These are phyloP conservation scores for Arenaria interpres DNA, from an alignment of 2,113 vertebrate genomes.

Conservation along the genomic window DNA sequence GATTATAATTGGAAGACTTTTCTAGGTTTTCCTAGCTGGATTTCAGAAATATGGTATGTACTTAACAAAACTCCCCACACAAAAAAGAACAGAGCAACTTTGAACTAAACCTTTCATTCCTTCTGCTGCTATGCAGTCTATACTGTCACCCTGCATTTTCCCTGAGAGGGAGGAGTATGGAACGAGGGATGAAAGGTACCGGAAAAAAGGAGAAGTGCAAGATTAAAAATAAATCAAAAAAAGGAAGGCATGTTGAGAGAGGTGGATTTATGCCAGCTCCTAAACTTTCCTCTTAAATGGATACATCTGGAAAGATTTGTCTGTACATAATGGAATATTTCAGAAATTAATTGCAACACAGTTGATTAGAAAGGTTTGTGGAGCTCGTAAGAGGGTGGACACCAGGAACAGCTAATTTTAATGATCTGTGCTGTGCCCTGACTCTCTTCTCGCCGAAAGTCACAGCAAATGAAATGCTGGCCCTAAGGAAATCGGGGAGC, in stretches of 20 bases:
- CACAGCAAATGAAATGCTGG: background rate
- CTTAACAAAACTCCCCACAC: slow-evolving; percentile 57
- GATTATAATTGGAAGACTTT: slow-evolving; percentile 74
- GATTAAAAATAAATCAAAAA: slow-evolving; percentile 54
- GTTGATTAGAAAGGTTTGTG: background rate
- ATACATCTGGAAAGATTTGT: background rate
- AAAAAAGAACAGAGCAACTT: slow-evolving; percentile 44
- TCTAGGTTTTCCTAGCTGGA: slow-evolving; percentile 65
- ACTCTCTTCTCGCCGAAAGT: background rate
- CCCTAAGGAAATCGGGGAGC: background rate
- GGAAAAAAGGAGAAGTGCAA: background rate
- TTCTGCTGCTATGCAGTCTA: background rate
- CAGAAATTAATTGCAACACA: background rate
- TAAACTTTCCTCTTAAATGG: background rate
- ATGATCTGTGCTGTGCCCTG: background rate
- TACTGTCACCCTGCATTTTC: background rate
- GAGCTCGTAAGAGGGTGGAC: background rate
- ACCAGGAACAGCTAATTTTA: background rate
- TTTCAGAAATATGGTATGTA: slow-evolving; percentile 48
- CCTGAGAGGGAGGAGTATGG: background rate
- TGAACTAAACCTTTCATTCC: slow-evolving; percentile 55
- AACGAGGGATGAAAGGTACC: background rate
- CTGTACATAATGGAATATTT: background rate
- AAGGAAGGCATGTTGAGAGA: background rate
- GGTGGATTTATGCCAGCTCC: background rate